These are phyloP conservation scores for Stegodyphus mimosarum DNA, from an alignment of 1,140 invertebrate species.

Conservation along the genomic window DNA sequence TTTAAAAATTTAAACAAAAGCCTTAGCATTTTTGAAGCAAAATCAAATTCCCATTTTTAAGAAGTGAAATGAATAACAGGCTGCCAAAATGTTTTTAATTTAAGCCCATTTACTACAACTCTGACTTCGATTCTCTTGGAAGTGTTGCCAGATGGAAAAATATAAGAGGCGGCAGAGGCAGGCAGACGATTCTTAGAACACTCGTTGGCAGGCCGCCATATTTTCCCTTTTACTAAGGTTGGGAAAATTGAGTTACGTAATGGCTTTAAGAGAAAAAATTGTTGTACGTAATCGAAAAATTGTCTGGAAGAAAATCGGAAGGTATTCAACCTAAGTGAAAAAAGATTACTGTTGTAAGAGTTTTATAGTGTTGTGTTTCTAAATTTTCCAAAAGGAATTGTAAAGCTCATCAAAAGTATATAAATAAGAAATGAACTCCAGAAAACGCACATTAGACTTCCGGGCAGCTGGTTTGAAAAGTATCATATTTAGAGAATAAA, in stretches of 20 bases:
- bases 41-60: slow-evolving; percentile 12
- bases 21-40: not conserved
- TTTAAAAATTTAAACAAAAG: slow-evolving; percentile 1
- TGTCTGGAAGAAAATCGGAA: slow-evolving; percentile 19
- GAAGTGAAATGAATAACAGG: slow-evolving; percentile 13
- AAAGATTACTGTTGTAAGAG: slow-evolving; percentile 21
- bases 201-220: slow-evolving; percentile 33
- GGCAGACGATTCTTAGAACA: slow-evolving; percentile 6
- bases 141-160: slow-evolving; percentile 25
- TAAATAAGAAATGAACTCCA: slow-evolving; percentile 34
- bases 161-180: slow-evolving; percentile 7
- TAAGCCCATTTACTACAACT: slow-evolving; percentile 19
- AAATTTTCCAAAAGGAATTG: slow-evolving; percentile 21
- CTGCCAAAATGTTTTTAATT: slow-evolving; percentile 42
- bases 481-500: no score
- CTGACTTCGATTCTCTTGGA: slow-evolving; percentile 11
- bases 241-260: slow-evolving; percentile 48
- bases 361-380: slow-evolving; percentile 22
- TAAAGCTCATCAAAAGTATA: slow-evolving; percentile 1
- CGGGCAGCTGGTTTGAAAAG: no score
- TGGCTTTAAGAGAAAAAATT: slow-evolving; percentile 32
- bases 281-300: slow-evolving; percentile 42
- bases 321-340: slow-evolving; percentile 15
- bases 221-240: slow-evolving; percentile 17
- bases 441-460: no score